These are phyloP conservation scores for Coreoperca whiteheadi DNA, from an alignment of 2,113 vertebrate genomes.

Conservation along the genomic window DNA sequence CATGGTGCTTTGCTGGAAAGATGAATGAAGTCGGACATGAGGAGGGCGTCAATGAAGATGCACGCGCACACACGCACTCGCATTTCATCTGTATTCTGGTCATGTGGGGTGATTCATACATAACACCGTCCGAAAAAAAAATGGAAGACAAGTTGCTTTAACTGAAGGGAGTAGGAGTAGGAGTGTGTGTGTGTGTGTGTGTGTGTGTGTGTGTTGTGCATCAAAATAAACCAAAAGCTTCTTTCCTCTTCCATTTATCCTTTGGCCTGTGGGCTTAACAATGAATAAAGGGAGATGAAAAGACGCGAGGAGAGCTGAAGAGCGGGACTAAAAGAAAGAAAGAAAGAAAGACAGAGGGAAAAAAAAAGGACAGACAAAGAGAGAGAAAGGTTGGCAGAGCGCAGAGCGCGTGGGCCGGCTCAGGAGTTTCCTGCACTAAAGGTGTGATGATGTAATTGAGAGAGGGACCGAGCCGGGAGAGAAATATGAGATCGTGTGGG, in stretches of 20 bases:
- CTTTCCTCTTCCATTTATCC: neutral
- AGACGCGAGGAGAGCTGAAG: neutral
- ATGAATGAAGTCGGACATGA: conserved; percentile 73
- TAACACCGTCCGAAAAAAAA: neutral
- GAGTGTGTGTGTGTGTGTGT: conserved; percentile 12
- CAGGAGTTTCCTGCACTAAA: conserved; percentile 61
- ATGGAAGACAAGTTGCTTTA: conserved; percentile 1
- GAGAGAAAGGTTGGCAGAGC: conserved; percentile 1
- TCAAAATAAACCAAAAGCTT: conserved; percentile 7
- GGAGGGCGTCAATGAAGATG: conserved; percentile 68
- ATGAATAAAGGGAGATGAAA: conserved; percentile 11
- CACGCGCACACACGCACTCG: conserved; percentile 8
- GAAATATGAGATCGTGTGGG: neutral
- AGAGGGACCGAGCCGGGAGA: neutral
- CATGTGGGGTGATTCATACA: conserved; percentile 52
- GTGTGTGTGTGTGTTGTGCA: neutral
- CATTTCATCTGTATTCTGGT: conserved; percentile 64
- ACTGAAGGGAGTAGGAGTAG: neutral
- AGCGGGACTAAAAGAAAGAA: neutral
- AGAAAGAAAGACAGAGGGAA: neutral
- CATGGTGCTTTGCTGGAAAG: conserved; percentile 75
- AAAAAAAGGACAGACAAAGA: no score
- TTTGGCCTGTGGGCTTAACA: neutral
- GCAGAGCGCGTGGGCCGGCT: conserved; percentile 18
- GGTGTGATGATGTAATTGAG: conserved; percentile 58